Percentiles rank a stretch among this genome's conserved stretches.
phyloP scores from a whole-genome alignment of 2,797 vertebrate species.

The Anabacerthia variegaticeps region DNA sequence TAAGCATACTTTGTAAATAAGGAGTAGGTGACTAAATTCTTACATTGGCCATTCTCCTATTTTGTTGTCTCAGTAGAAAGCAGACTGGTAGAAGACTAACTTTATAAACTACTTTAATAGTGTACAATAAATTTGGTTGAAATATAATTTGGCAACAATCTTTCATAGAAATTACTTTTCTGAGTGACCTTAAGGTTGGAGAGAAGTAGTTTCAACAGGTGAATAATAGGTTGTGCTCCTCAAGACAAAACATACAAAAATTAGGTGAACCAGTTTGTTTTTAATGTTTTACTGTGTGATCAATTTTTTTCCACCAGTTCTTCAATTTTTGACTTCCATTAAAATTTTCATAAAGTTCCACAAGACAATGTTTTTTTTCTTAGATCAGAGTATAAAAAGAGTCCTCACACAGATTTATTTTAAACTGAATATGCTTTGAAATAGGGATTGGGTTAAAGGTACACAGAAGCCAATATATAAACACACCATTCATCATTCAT shows the following conservation, averaged over 20 bases:
- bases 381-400: background rate
- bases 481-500: background rate
- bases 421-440: background rate
- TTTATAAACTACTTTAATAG: background rate
- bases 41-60: background rate
- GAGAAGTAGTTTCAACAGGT: background rate
- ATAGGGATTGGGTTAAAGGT: background rate
- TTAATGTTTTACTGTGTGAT: background rate
- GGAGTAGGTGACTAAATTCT: background rate
- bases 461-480: background rate
- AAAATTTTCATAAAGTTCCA: background rate
- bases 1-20: background rate
- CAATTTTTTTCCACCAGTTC: fast-evolving
- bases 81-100: background rate
- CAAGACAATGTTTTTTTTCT: background rate
- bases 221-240: background rate
- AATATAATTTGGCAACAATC: background rate
- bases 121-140: background rate
- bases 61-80: background rate
- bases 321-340: background rate
- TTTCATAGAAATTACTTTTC: background rate
- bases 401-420: background rate
- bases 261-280: background rate
- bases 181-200: background rate
- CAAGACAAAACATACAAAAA: background rate